A percentile compares a stretch with the other conserved stretches of the same genome.
Evolutionary conservation across 2,113 vertebrate species (phyloP).

Genomic region (Dasypus novemcinctus): DNA sequence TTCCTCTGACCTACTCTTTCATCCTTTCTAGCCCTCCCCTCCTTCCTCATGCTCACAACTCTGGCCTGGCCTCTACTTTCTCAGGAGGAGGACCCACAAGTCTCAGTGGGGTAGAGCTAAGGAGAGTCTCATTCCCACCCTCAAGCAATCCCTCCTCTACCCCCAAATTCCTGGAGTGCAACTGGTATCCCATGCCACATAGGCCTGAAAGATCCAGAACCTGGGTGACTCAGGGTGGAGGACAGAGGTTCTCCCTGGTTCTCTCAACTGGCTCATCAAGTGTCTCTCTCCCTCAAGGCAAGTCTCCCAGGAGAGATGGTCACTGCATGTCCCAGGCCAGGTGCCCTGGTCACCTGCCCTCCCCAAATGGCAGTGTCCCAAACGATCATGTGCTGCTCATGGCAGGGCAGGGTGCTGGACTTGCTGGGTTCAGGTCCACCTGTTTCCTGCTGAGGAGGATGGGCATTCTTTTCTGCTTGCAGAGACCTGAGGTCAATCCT

Average conservation of each 20-base stretch:
- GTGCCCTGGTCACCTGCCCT: neutral
- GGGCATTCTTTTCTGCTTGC: slow-evolving; percentile 96
- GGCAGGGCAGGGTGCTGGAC: slow-evolving; percentile 92
- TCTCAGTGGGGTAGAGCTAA: neutral
- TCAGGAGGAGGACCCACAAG: neutral
- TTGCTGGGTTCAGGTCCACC: slow-evolving; percentile 89
- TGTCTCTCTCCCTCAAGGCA: slow-evolving; percentile 32
- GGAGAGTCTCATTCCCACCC: neutral
- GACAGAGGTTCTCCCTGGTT: slow-evolving; percentile 13
- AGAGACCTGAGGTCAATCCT: slow-evolving; percentile 91
- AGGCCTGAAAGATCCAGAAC: neutral
- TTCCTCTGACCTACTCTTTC: neutral
- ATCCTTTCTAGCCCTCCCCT: slow-evolving; percentile 16
- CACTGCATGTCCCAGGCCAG: neutral
- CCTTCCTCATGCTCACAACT: slow-evolving; percentile 11
- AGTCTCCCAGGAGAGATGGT: neutral
- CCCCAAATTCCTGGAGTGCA: neutral
- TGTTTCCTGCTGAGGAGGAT: slow-evolving; percentile 94
- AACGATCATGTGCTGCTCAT: slow-evolving; percentile 92
- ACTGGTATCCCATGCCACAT: neutral
- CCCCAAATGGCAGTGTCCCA: slow-evolving; percentile 95
- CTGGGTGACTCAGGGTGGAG: neutral
- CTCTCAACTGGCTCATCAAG: slow-evolving; percentile 40
- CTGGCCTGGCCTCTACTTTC: neutral
- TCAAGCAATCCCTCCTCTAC: neutral